Conservation (phyloP, 2,113 vertebrate genomes). For the Crotalus tigris region DNA sequence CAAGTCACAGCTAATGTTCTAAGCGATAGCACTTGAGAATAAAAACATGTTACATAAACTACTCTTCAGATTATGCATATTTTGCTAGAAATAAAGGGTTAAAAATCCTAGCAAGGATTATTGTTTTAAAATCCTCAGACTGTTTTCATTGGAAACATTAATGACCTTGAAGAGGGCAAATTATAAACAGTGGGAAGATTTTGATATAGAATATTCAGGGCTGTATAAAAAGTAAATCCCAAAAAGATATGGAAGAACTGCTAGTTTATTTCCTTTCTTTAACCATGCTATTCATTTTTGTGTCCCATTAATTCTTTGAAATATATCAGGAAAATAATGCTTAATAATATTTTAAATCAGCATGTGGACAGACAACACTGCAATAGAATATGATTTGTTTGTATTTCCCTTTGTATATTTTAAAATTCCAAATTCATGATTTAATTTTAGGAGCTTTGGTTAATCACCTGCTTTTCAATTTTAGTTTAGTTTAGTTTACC, state of each 20-base stretch:
- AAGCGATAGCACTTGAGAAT: slow-evolving; percentile 53
- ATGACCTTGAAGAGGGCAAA: slow-evolving; percentile 69
- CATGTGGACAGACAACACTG: not conserved
- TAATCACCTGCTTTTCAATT: not conserved
- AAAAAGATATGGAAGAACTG: not conserved
- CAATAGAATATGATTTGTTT: not conserved
- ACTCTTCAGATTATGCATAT: slow-evolving; percentile 61
- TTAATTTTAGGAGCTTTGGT: not conserved
- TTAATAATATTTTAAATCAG: not conserved
- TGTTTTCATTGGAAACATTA: slow-evolving; percentile 38
- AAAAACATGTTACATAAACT: slow-evolving; percentile 60
- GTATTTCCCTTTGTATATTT: not conserved
- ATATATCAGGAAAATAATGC: not conserved
- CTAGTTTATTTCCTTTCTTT: not conserved
- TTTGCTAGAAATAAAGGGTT: slow-evolving; percentile 45
- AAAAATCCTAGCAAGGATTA: slow-evolving; percentile 49
- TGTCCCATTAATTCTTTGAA: not conserved
- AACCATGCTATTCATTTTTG: not conserved
- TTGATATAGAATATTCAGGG: not conserved
- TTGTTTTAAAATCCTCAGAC: slow-evolving; percentile 42
- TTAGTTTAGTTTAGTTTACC: too few species aligned
- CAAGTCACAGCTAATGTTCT: slow-evolving; percentile 38
- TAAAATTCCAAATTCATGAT: not conserved
- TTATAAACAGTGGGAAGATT: not conserved
- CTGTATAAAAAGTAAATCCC: not conserved